Conservation (phyloP, 2,888 invertebrate genomes). For the Pedicia rivosa region DNA sequence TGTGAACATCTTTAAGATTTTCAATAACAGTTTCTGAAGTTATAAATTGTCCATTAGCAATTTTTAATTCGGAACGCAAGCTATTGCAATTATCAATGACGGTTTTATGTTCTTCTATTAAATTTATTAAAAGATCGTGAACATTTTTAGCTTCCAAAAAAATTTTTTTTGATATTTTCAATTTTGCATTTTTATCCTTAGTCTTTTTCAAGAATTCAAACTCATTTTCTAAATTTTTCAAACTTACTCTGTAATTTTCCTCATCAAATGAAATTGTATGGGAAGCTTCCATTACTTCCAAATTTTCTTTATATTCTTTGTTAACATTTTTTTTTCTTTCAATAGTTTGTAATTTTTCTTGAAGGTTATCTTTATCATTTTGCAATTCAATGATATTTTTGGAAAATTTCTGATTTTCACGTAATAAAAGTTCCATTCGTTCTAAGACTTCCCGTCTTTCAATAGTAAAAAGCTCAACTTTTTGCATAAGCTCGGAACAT, state of each 20-base stretch:
- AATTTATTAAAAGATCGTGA: background rate
- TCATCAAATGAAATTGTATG: slow-evolving; percentile 11
- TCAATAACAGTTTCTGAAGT: no score
- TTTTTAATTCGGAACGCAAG: no score
- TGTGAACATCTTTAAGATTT: no score
- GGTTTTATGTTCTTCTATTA: background rate
- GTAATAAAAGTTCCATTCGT: slow-evolving; percentile 44
- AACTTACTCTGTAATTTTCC: slow-evolving; percentile 11
- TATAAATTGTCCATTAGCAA: no score
- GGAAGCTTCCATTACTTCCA: background rate
- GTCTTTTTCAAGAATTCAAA: no score
- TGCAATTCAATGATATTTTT: slow-evolving; percentile 36
- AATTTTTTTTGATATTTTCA: slow-evolving; percentile 25
- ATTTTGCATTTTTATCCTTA: slow-evolving; percentile 25
- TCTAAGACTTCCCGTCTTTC: slow-evolving; percentile 54
- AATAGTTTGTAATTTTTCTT: background rate
- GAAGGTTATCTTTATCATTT: slow-evolving; percentile 28
- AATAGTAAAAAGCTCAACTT: slow-evolving; percentile 49
- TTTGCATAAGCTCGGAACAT: slow-evolving; percentile 45
- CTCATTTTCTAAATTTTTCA: slow-evolving; percentile 24
- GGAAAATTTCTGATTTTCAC: slow-evolving; percentile 41
- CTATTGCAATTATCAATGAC: no score
- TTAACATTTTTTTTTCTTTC: slow-evolving; percentile 14
- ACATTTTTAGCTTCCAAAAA: slow-evolving; percentile 27
- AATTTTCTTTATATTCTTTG: background rate